Base-by-base conservation (phyloP, 37 sponge, comb jelly and placozoan genomes). In the Spongilla lacustris region DNA sequence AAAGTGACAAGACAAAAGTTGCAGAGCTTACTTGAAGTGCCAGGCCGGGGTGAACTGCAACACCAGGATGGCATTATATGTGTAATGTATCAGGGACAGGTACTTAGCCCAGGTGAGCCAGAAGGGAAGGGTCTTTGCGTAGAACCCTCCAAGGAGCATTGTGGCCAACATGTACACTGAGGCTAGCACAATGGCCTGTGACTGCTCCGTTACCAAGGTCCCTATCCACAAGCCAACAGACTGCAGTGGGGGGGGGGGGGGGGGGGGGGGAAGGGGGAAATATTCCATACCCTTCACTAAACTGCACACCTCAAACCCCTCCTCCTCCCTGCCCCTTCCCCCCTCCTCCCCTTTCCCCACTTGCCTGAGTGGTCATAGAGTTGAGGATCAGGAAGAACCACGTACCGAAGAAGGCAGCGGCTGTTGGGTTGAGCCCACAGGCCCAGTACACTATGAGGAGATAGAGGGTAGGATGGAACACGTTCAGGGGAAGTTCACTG, bases 71-170 rank as follows among this genome's bases (percentile, higher is more conserved):
- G 89, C 86, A 22, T 88, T 81, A 80, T 69, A 95, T 28, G 66
- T 28, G 80, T 90, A 95, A 0, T 81, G 83, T 19, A 95, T 76
- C 21, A 81, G 72, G 21, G 96, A 95, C 4, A 90, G 38, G 74
- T 93, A 90, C 68, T 86, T 33, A 4, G 80, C 50, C 88, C 88
- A 90, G 0, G 36, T 29, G 14, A 95, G 77, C 96, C 94, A 93
- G 25, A 38, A 28, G 1, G 93, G 91, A 6, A 95, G 67, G 17
- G 29, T 50, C 29, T 73, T 66, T 13, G 83, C 91, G 81, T 90
- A 95, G 75, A 90, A 95, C 12, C 96, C 96, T 34, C 91, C 96
- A 14, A 90, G 37, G 37, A 95, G 71, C 93, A 95, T 86, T 28
- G 35, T 80, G 5, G 84, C 49, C 12, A 95, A 79, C 88, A 95